These are phyloP conservation scores for Clepsis dumicolana DNA, from an alignment of 2,888 invertebrate genomes.

Conservation along the genomic window DNA sequence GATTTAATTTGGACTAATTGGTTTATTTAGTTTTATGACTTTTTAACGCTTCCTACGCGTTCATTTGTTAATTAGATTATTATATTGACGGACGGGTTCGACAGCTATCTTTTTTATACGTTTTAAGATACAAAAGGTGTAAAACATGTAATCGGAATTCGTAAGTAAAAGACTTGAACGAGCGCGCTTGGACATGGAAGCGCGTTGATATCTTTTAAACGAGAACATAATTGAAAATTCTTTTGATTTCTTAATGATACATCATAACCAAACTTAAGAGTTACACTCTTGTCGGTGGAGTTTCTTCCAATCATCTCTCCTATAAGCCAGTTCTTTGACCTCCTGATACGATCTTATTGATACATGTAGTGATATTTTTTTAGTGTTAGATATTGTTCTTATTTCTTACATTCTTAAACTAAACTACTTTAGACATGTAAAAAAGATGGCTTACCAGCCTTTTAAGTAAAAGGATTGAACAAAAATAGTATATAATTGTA, in stretches of 20 bases:
- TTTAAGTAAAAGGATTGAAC: too few species aligned
- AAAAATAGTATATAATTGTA: too few species aligned
- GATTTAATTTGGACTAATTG: slow-evolving; percentile 3
- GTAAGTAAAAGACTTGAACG: slow-evolving; percentile 23
- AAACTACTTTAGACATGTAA: too few species aligned
- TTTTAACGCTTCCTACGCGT: slow-evolving; percentile 15
- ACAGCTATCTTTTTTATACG: neutral
- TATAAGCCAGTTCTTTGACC: too few species aligned
- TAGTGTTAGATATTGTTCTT: too few species aligned
- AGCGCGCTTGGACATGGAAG: neutral
- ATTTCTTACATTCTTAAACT: too few species aligned
- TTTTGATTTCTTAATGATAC: neutral
- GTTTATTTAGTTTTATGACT: slow-evolving; percentile 19
- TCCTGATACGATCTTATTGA: too few species aligned
- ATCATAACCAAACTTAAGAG: too few species aligned
- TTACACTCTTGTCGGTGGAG: too few species aligned
- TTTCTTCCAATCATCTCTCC: too few species aligned
- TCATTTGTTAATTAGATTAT: slow-evolving; percentile 23
- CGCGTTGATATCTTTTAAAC: slow-evolving; percentile 27
- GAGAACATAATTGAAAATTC: neutral
- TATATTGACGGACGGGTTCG: neutral
- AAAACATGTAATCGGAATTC: neutral
- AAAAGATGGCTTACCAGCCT: too few species aligned
- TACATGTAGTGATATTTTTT: too few species aligned
- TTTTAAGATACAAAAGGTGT: neutral